phyloP scores from a whole-genome alignment of 2,888 invertebrate genomes.

The Vandiemenella viatica region DNA sequence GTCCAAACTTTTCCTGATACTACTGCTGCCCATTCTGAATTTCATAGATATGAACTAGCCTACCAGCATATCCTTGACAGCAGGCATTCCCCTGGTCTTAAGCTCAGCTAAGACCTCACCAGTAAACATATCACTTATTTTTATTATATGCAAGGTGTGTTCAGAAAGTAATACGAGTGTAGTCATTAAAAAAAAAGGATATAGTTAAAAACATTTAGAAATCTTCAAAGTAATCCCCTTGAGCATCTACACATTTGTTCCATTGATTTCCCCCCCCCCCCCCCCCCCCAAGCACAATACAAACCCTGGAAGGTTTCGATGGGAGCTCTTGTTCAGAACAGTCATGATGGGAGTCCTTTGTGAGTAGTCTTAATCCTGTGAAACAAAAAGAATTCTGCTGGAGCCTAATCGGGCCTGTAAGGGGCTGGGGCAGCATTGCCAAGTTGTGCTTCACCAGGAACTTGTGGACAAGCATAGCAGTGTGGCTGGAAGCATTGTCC shows the following conservation, averaged over 20 bases:
- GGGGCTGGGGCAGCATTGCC: not conserved
- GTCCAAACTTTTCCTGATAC: too few species aligned
- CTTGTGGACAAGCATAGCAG: not conserved
- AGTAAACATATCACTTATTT: too few species aligned
- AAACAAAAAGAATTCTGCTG: not conserved
- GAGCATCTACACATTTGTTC: not conserved
- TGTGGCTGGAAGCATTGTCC: not conserved
- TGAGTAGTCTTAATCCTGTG: not conserved
- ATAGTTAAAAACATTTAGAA: not conserved
- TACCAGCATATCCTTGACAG: too few species aligned
- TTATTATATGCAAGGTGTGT: not conserved
- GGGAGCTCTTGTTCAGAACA: not conserved
- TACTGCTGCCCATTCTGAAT: too few species aligned
- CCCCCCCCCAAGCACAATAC: not conserved
- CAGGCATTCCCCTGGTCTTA: too few species aligned
- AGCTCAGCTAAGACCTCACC: too few species aligned
- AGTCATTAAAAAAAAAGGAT: not conserved
- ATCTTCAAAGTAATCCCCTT: conserved; percentile 1
- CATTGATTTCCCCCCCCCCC: too few species aligned
- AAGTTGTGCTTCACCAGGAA: too few species aligned
- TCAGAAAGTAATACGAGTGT: not conserved
- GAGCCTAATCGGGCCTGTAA: not conserved
- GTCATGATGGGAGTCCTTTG: not conserved
- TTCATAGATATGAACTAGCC: too few species aligned
- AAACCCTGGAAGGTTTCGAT: not conserved